These are phyloP conservation scores for Pogonomyrmex californicus DNA, from an alignment of 1,140 invertebrate genomes.

Conservation along the genomic window DNA sequence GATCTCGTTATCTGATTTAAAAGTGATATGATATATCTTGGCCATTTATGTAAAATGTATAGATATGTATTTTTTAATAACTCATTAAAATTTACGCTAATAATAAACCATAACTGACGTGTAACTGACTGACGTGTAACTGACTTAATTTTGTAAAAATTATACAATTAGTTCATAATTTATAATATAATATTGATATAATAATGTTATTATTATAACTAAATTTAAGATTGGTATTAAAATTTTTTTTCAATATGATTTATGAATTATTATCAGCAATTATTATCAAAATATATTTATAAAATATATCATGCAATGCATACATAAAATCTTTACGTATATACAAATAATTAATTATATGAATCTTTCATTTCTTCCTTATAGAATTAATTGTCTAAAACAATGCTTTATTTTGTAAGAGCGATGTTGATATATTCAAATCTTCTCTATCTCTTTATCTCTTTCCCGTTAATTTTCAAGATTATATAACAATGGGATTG, in stretches of 20 bases:
- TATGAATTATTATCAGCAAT: neutral
- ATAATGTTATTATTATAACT: neutral
- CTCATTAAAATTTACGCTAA: neutral
- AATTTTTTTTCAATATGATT: neutral
- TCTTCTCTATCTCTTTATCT: neutral
- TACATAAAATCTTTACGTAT: neutral
- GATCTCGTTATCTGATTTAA: conserved; percentile 16
- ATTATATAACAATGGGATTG: conserved; percentile 13
- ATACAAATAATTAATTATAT: conserved; percentile 1
- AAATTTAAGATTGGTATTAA: too few species aligned
- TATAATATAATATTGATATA: neutral
- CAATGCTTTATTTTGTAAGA: neutral
- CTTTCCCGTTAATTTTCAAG: neutral
- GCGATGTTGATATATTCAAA: neutral
- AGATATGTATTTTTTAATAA: neutral
- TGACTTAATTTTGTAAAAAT: too few species aligned
- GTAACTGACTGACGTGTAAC: too few species aligned
- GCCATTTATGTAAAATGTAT: neutral
- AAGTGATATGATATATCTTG: neutral
- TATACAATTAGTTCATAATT: neutral
- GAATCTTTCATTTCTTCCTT: neutral
- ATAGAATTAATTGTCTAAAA: neutral
- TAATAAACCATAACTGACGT: neutral
- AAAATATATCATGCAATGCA: neutral
- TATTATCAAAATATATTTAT: neutral